Conservation (phyloP, 2,888 invertebrate genomes). For the Cerceris ruficornis region DNA sequence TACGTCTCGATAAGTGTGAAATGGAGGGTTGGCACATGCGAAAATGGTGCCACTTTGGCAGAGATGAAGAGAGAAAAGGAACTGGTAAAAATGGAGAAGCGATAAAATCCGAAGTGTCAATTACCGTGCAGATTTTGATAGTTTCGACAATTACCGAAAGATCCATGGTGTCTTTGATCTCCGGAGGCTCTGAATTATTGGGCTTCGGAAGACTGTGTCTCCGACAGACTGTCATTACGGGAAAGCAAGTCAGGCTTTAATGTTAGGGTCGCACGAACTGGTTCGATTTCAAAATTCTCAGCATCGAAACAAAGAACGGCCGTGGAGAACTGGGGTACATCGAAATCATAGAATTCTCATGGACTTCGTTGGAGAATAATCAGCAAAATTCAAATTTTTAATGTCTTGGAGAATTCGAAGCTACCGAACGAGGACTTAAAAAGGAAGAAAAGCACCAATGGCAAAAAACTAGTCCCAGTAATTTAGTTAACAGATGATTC, state of each 20-base stretch:
- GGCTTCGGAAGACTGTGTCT: constrained; percentile 10
- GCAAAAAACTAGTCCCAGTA: background rate
- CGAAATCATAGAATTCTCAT: constrained; percentile 29
- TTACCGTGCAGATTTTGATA: constrained; percentile 1
- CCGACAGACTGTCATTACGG: constrained; percentile 70
- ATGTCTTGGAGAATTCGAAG: background rate
- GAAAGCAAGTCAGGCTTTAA: constrained; percentile 72
- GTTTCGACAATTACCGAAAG: background rate
- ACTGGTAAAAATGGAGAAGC: constrained; percentile 1
- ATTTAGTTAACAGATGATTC: background rate
- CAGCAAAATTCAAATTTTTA: constrained; percentile 3
- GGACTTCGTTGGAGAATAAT: constrained; percentile 17
- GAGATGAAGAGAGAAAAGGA: too few relatives aligned
- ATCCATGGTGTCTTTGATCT: constrained; percentile 36
- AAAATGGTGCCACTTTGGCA: too few relatives aligned
- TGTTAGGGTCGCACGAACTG: constrained; percentile 65
- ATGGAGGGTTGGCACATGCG: too few relatives aligned
- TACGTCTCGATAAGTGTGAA: too few relatives aligned
- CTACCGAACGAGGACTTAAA: background rate
- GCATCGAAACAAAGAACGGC: constrained; percentile 56
- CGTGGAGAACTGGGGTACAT: constrained; percentile 19
- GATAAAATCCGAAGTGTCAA: constrained; percentile 8
- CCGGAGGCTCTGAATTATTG: constrained; percentile 15
- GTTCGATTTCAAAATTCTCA: constrained; percentile 58
- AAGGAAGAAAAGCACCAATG: background rate